Evolutionary conservation across 2,113 vertebrate genomes (phyloP).

Genomic region (Pyrgilauda ruficollis): DNA sequence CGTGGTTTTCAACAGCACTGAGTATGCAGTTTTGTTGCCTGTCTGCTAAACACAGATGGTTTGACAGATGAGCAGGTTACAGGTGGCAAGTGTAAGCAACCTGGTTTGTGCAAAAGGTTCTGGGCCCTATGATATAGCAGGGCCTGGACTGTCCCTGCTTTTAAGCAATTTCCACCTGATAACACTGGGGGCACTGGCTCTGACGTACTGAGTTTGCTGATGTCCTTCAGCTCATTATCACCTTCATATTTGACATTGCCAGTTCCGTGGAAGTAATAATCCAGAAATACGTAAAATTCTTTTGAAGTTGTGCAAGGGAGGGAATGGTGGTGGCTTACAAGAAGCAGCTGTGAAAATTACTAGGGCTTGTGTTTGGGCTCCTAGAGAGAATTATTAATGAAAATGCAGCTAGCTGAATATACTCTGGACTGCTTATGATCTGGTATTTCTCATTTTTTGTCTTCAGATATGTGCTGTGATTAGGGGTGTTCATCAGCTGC

Average conservation of each 20-base stretch:
- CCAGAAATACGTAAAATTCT: background rate
- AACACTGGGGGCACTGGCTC: background rate
- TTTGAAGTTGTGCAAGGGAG: background rate
- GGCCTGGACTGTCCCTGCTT: background rate
- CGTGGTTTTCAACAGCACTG: background rate
- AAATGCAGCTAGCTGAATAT: background rate
- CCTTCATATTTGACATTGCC: background rate
- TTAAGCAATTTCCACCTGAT: background rate
- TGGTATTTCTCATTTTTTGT: background rate
- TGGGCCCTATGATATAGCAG: background rate
- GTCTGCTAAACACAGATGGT: background rate
- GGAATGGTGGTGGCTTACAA: background rate
- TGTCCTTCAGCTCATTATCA: constrained; percentile 26
- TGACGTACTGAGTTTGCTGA: background rate
- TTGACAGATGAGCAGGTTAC: background rate
- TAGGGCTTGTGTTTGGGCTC: background rate
- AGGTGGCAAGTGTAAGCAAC: background rate
- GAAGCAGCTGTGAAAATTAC: background rate
- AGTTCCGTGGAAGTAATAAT: background rate
- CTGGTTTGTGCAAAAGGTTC: background rate
- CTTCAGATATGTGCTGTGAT: background rate
- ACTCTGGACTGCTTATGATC: background rate
- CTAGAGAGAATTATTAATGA: background rate
- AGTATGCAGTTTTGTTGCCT: background rate
- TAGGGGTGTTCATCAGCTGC: background rate